Base-by-base conservation (phyloP, 37 sponge, comb jelly and placozoan species). In the Theonella swinhoei region DNA sequence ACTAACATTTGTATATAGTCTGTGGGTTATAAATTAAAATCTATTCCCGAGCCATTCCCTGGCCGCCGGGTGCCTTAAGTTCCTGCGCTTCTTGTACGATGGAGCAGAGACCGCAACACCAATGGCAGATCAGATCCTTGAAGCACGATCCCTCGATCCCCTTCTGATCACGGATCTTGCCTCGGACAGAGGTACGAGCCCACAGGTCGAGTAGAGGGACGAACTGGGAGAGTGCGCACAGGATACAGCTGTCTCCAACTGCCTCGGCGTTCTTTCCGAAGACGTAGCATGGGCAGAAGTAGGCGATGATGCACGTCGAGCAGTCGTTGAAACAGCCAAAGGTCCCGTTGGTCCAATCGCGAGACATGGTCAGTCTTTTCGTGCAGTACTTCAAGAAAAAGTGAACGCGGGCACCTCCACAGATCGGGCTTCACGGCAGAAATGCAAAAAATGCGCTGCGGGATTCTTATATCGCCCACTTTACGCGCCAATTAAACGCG, bases 111-210 rank as follows among this genome's bases (percentile, higher is more conserved):
- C 72, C 78, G 70, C 78, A 78, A 62, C 68, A 85, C 74, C 79
- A 79, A 62, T 47, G 58, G 40, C 54, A 68, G 60, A 85, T 63
- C 4, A 82, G 74, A 66, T 87, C 87, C 68, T 72, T 82, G 70
- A 91, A 68, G 31, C 80, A 87, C 31, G 80, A 39, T 30, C 88
- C 93, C 62, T 92, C 88, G 41, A 92, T 92, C 4, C 93, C 93
- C 73, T 88, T 92, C 78, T 92, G 88, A 35, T 92, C 93, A 35
- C 88, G 76, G 64, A 88, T 92, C 81, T 64, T 84, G 4, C 85
- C 85, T 58, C 93, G 76, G 28, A 85, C 58, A 24, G 22, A 63
- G 3, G 75, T 42, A 17, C 75, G 63, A 80, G 81, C 83, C 74
- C 70, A 84, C 38, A 88, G 28, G 74, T 81, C 60, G 32, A 92